Evolutionary conservation across 2,797 vertebrate genomes (phyloP), one percentile per base, ranked within the genome.

Genomic region (Coccyzus lansbergi): DNA sequence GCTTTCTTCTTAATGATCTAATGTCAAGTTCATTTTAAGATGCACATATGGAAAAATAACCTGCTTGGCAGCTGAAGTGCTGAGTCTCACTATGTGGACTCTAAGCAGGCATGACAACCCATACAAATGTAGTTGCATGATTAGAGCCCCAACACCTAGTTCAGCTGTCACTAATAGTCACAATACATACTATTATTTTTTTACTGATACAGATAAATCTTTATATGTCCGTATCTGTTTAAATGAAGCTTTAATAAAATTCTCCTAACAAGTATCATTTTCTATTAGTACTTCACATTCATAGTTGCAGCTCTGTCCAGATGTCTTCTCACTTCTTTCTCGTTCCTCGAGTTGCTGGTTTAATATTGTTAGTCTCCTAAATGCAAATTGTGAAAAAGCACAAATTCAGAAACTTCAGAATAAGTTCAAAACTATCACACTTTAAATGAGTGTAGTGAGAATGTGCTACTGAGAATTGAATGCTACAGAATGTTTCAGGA

Each of bases 321-420:
- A 92, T 68, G 94, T 93, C 53, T 97, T 97, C 88, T 98, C 98
- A 60, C 75, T 96, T 92, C 96, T 97, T 95, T 98, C 98, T 78
- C 84, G 97, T 86, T 98, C 98, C 92, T 93, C 75, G 20, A 99
- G 95, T 97, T 98, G 98, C 91, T 98, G 98, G 86, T 98, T 98
- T 95, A 98, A 92, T 91, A 97, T 98, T 96, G 97, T 98, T 84
- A 99, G 86, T 87, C 96, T 98, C 94, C 99, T 99, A 93, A 76
- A 96, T 3, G 6, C 28, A 76, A 97, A 96, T 91, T 91, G 74
- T 24, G 29, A 94, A 96, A 91, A 97, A 79, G 33, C 10, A 93
- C 29, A 46, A 90, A 59, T 67, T 70, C 34, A 93, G 85, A 56
- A 91, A 91, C 51, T 65, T 36, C 49, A 77, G 22, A 80, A 10